Evolutionary conservation across 1,140 invertebrate species (phyloP).

Genomic region (Atta cephalotes): DNA sequence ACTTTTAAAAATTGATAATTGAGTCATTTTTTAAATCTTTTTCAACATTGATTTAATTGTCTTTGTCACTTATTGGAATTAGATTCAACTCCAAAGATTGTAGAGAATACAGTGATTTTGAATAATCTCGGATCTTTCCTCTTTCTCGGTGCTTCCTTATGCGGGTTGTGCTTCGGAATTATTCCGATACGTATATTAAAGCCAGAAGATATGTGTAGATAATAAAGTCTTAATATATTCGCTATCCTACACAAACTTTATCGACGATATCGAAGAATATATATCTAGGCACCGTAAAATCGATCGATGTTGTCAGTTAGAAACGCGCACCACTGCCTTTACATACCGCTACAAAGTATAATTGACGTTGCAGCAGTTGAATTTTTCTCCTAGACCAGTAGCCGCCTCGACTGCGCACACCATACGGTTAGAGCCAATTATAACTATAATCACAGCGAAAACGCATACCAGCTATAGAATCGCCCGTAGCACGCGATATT

Average conservation of each 20-base stretch:
- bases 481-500: conserved; percentile 60
- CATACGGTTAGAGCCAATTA: conserved; percentile 61
- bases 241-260: background rate
- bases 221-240: background rate
- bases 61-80: too few species aligned
- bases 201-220: background rate
- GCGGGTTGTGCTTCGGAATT: background rate
- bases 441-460: conserved; percentile 58
- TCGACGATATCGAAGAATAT: background rate
- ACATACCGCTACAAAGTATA: conserved; percentile 26
- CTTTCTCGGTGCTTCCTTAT: background rate
- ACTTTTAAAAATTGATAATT: too few species aligned
- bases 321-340: conserved; percentile 35
- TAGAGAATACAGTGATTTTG: background rate
- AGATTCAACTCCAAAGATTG: too few species aligned
- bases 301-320: conserved; percentile 12
- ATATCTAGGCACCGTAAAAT: background rate
- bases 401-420: conserved; percentile 32
- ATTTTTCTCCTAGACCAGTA: conserved; percentile 50
- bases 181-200: background rate
- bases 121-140: background rate
- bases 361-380: conserved; percentile 40
- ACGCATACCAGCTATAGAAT: conserved; percentile 28
- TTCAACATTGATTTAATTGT: too few species aligned
- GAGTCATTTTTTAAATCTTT: too few species aligned